A percentile compares a stretch with the other conserved stretches of the same genome.
Evolutionary conservation across 2,113 vertebrate genomes (phyloP).

Genomic region (Alouatta palliata): DNA sequence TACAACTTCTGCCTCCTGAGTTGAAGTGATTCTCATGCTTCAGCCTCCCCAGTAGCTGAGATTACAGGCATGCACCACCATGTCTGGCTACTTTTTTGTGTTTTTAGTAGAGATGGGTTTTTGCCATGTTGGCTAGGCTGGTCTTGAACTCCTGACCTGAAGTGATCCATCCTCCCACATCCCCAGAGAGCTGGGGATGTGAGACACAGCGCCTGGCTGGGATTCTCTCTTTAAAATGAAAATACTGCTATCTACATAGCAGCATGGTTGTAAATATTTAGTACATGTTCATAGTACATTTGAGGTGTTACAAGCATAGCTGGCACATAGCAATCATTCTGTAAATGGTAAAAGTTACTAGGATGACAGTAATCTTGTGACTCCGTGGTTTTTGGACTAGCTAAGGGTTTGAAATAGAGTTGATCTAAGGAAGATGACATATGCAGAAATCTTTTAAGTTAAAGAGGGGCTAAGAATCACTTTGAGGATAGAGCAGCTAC

Average conservation of each 20-base stretch:
- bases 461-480: not conserved
- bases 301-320: not conserved
- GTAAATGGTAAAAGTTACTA: not conserved
- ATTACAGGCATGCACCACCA: too few species aligned
- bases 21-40: too few species aligned
- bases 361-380: not conserved
- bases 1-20: too few species aligned
- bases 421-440: not conserved
- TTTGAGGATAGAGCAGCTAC: not conserved
- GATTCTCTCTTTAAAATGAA: slow-evolving; percentile 5
- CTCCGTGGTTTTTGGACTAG: not conserved
- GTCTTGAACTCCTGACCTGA: too few species aligned
- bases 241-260: not conserved
- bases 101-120: too few species aligned
- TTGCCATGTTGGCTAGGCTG: too few species aligned
- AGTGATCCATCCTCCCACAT: too few species aligned
- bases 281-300: not conserved
- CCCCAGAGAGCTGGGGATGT: too few species aligned
- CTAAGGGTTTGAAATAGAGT: not conserved
- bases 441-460: not conserved
- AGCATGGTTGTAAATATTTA: not conserved
- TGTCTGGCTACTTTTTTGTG: too few species aligned
- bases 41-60: too few species aligned
- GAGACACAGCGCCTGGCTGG: too few species aligned
- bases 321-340: not conserved